These are phyloP conservation scores for Caiman crocodilus DNA, from an alignment of 2,797 vertebrate genomes.

Conservation along the genomic window DNA sequence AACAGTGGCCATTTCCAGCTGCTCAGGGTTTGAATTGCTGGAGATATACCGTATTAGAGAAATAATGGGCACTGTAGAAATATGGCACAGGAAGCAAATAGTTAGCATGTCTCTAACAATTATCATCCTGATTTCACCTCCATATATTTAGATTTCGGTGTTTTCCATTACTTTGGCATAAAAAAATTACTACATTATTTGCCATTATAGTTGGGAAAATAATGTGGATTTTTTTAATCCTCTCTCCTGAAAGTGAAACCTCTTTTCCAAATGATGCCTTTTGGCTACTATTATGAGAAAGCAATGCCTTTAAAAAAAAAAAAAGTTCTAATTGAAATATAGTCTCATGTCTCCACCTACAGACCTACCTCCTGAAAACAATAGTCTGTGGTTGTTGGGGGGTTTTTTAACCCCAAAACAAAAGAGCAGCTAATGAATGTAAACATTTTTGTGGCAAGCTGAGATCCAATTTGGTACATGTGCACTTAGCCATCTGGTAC, in stretches of 20 bases:
- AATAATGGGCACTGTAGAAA: not conserved
- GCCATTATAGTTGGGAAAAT: too few relatives aligned
- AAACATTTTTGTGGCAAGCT: not conserved
- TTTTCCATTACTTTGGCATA: not conserved
- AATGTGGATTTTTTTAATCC: not conserved
- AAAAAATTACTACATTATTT: too few relatives aligned
- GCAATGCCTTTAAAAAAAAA: not conserved
- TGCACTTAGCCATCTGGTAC: not conserved
- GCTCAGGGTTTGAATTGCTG: not conserved
- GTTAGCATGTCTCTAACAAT: not conserved
- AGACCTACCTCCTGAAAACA: slow-evolving; percentile 8
- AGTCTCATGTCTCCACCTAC: slow-evolving; percentile 58
- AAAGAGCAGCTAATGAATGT: not conserved
- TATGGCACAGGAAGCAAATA: not conserved
- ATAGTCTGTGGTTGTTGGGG: accelerated
- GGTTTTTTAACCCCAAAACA: not conserved
- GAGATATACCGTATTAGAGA: not conserved
- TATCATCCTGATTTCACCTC: not conserved
- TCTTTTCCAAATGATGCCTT: not conserved
- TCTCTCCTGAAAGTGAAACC: not conserved
- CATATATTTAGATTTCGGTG: not conserved
- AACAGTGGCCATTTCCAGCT: not conserved
- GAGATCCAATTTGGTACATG: not conserved
- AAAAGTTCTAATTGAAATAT: slow-evolving; percentile 35
- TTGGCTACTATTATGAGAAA: not conserved